Conservation (phyloP, 2,797 vertebrate genomes). For the Percopsis omiscomaycus region DNA sequence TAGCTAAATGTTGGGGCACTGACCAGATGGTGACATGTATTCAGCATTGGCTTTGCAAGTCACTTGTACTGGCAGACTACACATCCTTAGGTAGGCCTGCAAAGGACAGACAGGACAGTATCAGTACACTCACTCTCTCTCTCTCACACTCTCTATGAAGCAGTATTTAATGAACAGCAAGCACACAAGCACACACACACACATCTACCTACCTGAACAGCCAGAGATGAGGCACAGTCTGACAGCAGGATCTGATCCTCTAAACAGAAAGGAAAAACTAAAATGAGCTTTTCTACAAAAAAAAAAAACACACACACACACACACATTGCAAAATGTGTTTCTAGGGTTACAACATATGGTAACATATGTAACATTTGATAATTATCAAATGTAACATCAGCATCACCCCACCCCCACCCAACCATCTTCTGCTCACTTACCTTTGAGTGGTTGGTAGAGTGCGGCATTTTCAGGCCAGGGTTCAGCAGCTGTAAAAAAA, state of each 20-base stretch:
- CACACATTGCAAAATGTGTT: background rate
- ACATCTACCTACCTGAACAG: slow-evolving; percentile 88
- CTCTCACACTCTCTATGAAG: background rate
- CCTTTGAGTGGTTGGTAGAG: slow-evolving; percentile 93
- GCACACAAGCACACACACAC: background rate
- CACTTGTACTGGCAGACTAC: slow-evolving; percentile 88
- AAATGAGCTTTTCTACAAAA: background rate
- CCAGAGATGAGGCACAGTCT: slow-evolving; percentile 93
- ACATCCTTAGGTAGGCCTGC: slow-evolving; percentile 95
- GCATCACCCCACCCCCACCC: background rate
- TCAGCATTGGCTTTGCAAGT: slow-evolving; percentile 90
- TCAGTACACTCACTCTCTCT: background rate
- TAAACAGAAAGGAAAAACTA: slow-evolving; percentile 57
- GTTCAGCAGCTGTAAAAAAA: slow-evolving; percentile 76
- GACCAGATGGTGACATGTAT: slow-evolving; percentile 98
- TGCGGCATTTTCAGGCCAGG: slow-evolving; percentile 94
- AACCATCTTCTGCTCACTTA: slow-evolving; percentile 46
- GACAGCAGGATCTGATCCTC: slow-evolving; percentile 96
- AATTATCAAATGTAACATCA: background rate
- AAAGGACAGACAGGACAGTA: background rate
- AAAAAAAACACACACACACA: too few species aligned
- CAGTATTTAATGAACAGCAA: background rate
- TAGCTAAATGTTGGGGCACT: slow-evolving; percentile 48
- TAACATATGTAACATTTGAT: background rate
- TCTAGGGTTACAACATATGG: background rate